Conservation (phyloP, 1,140 invertebrate species). For the Batillaria attramentaria region DNA sequence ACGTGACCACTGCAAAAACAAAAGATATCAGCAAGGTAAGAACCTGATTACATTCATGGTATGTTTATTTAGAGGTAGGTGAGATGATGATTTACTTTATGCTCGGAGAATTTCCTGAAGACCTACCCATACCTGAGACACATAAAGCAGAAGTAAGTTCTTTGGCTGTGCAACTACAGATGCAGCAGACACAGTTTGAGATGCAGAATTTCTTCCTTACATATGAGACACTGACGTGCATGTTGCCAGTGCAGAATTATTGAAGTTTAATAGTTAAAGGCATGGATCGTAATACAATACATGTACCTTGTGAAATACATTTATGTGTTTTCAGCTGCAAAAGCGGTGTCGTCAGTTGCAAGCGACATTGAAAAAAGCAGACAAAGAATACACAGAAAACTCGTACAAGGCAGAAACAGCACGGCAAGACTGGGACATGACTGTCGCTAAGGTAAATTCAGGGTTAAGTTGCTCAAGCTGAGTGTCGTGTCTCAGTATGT, state of each 20-base stretch:
- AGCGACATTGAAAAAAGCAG: slow-evolving; percentile 89
- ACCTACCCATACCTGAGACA: no score
- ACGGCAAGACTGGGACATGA: slow-evolving; percentile 91
- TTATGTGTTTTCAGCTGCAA: slow-evolving; percentile 78
- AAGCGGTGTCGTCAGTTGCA: slow-evolving; percentile 91
- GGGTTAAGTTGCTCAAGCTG: not conserved
- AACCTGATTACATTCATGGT: not conserved
- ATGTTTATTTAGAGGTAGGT: not conserved
- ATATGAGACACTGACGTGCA: no score
- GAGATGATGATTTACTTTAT: not conserved
- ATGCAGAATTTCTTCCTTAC: no score
- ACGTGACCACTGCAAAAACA: slow-evolving; percentile 52
- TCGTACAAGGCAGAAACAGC: slow-evolving; percentile 91
- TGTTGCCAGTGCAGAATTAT: no score
- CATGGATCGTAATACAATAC: no score
- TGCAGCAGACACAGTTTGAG: no score
- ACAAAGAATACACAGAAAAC: slow-evolving; percentile 93
- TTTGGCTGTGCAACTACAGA: no score
- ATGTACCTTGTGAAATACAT: slow-evolving; percentile 1
- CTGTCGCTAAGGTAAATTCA: slow-evolving; percentile 79
- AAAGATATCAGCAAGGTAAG: slow-evolving; percentile 66
- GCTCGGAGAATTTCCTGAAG: no score
- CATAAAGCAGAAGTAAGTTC: no score
- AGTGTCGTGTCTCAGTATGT: not conserved
- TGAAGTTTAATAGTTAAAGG: no score